phyloP scores from a whole-genome alignment of 2,797 vertebrate species.

The Eupleurogrammus muticus region DNA sequence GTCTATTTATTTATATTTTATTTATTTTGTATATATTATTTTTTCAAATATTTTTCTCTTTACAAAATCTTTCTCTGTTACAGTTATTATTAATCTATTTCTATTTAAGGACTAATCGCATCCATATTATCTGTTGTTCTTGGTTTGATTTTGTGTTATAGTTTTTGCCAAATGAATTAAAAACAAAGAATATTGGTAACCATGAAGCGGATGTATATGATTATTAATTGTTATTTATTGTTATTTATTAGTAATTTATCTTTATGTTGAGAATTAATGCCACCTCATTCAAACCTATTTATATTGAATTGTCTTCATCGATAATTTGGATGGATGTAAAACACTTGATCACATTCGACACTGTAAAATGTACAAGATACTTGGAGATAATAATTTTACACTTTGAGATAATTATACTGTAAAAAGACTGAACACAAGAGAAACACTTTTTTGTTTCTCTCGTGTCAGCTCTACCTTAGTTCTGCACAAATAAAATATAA shows the following conservation, averaged over 20 bases:
- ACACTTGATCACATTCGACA: neutral
- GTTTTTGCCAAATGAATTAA: too few relatives aligned
- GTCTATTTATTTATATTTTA: too few relatives aligned
- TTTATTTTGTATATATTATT: too few relatives aligned
- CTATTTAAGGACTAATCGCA: too few relatives aligned
- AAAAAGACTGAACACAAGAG: neutral
- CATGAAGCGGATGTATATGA: slow-evolving; percentile 11
- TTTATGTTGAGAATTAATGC: slow-evolving; percentile 5
- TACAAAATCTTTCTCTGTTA: too few relatives aligned
- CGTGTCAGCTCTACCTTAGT: slow-evolving; percentile 1
- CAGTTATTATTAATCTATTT: too few relatives aligned
- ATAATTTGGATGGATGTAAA: neutral
- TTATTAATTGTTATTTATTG: slow-evolving; percentile 56
- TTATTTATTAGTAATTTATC: slow-evolving; percentile 65
- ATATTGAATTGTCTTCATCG: neutral
- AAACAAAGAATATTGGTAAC: too few relatives aligned
- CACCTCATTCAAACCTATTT: slow-evolving; percentile 1
- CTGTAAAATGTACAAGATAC: neutral
- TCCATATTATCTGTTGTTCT: too few relatives aligned
- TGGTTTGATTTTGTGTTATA: too few relatives aligned
- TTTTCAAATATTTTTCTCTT: too few relatives aligned
- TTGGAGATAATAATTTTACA: neutral
- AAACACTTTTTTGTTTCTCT: neutral
- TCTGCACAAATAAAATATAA: slow-evolving; percentile 25
- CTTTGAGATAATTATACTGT: neutral